A percentile compares a stretch with the other conserved stretches of the same genome.
Evolutionary conservation across 1,140 invertebrate species (phyloP).

Genomic region (Drosophila nebulosa): DNA sequence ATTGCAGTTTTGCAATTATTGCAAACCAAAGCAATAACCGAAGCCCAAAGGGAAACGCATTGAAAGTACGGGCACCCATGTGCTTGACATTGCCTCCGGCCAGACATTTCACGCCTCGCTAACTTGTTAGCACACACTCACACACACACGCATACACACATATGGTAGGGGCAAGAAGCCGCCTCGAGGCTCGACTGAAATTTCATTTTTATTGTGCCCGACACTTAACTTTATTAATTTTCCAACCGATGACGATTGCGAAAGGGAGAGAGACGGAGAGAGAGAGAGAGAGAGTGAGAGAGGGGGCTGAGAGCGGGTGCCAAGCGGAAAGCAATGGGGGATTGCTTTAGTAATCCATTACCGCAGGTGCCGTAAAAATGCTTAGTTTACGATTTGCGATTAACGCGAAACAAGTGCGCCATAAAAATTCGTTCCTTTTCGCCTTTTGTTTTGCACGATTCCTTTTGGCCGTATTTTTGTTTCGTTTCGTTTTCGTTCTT

Average conservation of each 20-base stretch:
- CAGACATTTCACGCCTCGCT: slow-evolving; percentile 61
- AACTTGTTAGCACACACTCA: slow-evolving; percentile 42
- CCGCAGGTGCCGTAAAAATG: slow-evolving; percentile 77
- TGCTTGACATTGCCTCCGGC: slow-evolving; percentile 48
- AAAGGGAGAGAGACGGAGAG: not conserved
- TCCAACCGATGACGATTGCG: slow-evolving; percentile 62
- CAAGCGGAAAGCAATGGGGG: not conserved
- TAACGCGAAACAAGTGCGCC: slow-evolving; percentile 76
- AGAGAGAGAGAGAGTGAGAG: not conserved
- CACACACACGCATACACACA: not conserved
- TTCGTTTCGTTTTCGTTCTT: not conserved
- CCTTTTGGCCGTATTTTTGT: not conserved
- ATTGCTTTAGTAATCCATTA: slow-evolving; percentile 72
- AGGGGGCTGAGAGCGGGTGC: not conserved
- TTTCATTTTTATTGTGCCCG: slow-evolving; percentile 73
- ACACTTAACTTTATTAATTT: slow-evolving; percentile 79
- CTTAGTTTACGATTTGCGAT: slow-evolving; percentile 78
- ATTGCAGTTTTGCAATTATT: slow-evolving; percentile 72
- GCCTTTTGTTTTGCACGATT: slow-evolving; percentile 37
- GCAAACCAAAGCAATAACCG: slow-evolving; percentile 67
- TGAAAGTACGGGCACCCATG: slow-evolving; percentile 17
- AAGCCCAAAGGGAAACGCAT: not conserved
- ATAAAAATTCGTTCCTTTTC: slow-evolving; percentile 55
- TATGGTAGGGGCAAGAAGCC: not conserved
- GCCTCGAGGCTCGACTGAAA: slow-evolving; percentile 25